Conservation (phyloP, 1,140 invertebrate genomes). For the Spodoptera litura region DNA sequence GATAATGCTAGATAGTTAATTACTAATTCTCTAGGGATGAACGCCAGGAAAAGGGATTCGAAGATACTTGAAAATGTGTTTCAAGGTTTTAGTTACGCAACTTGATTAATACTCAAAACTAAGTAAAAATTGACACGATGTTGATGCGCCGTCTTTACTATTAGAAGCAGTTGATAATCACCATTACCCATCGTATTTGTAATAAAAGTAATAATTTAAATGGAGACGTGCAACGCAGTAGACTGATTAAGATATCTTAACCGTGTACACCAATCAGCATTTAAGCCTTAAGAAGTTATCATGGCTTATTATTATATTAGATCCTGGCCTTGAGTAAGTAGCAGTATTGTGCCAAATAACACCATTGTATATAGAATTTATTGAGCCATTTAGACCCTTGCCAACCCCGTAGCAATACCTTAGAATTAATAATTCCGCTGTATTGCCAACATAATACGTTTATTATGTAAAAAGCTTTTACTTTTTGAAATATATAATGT, state of each 20-base stretch:
- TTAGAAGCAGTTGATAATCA: too few relatives aligned
- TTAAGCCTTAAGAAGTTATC: not conserved
- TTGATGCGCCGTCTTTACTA: too few relatives aligned
- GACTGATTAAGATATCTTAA: not conserved
- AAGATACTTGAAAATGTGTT: not conserved
- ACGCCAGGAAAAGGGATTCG: not conserved
- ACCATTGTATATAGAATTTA: conserved; percentile 45
- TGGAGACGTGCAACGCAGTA: too few relatives aligned
- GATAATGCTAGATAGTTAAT: conserved; percentile 26
- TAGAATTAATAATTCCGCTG: conserved; percentile 15
- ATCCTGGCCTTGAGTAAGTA: conserved; percentile 30
- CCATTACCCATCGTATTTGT: too few relatives aligned
- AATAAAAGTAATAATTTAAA: too few relatives aligned
- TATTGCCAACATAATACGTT: conserved; percentile 23
- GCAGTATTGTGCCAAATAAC: conserved; percentile 33
- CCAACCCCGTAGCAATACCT: conserved; percentile 31
- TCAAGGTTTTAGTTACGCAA: too few relatives aligned
- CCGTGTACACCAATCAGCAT: not conserved
- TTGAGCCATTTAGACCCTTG: conserved; percentile 34
- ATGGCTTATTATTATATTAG: conserved; percentile 9
- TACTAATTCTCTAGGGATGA: not conserved
- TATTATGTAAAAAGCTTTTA: conserved; percentile 10
- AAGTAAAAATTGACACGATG: too few relatives aligned
- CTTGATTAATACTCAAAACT: too few relatives aligned
- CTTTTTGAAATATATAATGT: not conserved